These are phyloP conservation scores for Ypsolopha scabrella DNA, from an alignment of 2,888 invertebrate genomes.

Conservation along the genomic window DNA sequence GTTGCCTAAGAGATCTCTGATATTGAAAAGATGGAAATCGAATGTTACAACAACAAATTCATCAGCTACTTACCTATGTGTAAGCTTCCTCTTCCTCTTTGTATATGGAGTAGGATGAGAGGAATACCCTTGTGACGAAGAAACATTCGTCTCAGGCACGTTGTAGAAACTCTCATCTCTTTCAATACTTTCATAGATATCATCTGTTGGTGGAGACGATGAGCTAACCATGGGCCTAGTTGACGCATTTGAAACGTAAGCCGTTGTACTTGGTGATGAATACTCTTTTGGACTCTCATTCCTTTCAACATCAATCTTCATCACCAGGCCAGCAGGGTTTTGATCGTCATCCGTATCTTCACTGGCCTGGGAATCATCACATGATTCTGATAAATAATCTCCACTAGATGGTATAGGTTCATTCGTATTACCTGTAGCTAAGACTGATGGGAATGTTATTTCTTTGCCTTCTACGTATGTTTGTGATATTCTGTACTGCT, in stretches of 20 bases:
- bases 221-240: conserved; percentile 34
- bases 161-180: conserved; percentile 28
- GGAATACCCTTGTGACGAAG: conserved; percentile 5
- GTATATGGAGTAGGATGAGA: conserved; percentile 37
- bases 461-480: conserved; percentile 59
- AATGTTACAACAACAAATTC: no score
- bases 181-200: conserved; percentile 48
- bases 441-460: conserved; percentile 35
- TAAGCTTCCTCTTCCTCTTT: conserved; percentile 33
- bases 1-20: no score
- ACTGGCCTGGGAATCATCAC: conserved; percentile 30
- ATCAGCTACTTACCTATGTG: conserved; percentile 30
- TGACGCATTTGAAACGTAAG: conserved; percentile 35
- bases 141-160: conserved; percentile 19
- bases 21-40: no score
- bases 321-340: conserved; percentile 31
- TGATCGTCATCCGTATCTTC: conserved; percentile 29
- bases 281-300: conserved; percentile 20
- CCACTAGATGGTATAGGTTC: conserved; percentile 15
- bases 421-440: conserved; percentile 26
- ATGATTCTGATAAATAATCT: conserved; percentile 24
- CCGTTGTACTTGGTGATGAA: conserved; percentile 22
- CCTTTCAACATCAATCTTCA: conserved; percentile 50
- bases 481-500: conserved; percentile 54
- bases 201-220: conserved; percentile 15